phyloP scores from a whole-genome alignment of 2,113 vertebrate genomes.

The Zeus faber region DNA sequence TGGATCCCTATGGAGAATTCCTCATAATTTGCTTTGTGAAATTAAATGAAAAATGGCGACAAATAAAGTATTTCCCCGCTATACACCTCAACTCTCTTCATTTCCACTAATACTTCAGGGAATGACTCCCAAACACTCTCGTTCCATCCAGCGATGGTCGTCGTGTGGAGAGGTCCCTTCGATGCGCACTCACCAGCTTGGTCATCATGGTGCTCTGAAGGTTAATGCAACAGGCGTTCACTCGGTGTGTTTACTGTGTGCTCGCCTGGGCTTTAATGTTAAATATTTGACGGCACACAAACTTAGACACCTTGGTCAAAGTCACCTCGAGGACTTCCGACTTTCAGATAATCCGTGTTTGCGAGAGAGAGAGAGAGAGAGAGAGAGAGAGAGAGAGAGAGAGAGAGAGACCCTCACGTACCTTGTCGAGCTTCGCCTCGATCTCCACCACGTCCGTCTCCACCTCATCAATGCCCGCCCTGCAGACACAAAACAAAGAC shows the following conservation, averaged over 20 bases:
- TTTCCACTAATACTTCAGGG: too few species aligned
- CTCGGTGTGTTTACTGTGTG: neutral
- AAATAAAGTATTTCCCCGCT: too few species aligned
- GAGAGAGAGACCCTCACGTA: conserved; percentile 48
- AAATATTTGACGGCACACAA: conserved; percentile 4
- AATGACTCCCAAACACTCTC: too few species aligned
- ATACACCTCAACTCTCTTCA: too few species aligned
- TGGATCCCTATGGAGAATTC: too few species aligned
- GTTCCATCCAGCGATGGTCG: too few species aligned
- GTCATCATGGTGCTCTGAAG: too few species aligned
- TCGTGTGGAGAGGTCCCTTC: too few species aligned
- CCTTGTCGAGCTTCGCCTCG: conserved; percentile 97
- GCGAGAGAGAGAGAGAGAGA: neutral
- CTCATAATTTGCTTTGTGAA: too few species aligned
- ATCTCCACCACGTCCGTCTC: conserved; percentile 96
- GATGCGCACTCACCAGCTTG: too few species aligned
- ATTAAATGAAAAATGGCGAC: too few species aligned
- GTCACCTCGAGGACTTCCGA: conserved; percentile 14
- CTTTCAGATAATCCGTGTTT: conserved; percentile 22
- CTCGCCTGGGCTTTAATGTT: neutral
- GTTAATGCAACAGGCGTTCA: conserved; percentile 26
- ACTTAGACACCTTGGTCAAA: conserved; percentile 28
- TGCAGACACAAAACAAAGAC: conserved; percentile 58
- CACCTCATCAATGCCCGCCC: conserved; percentile 94
- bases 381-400: conserved; percentile 3